Conservation (phyloP, 2,888 invertebrate species). For the Achlya flavicornis region DNA sequence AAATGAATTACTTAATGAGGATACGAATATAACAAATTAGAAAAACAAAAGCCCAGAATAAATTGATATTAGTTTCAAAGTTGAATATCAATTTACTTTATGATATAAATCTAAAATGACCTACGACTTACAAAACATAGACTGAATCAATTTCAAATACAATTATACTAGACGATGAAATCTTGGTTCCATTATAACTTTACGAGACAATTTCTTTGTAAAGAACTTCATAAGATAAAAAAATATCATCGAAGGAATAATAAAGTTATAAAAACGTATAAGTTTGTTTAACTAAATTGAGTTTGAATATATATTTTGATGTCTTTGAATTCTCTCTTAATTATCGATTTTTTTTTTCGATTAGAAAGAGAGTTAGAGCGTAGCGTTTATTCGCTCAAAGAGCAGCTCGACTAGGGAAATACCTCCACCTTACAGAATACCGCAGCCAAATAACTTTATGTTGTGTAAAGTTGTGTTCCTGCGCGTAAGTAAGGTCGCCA, state of each 20-base stretch:
- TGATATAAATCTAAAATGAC: neutral
- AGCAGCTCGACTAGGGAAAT: no score
- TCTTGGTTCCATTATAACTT: neutral
- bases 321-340: no score
- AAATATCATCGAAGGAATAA: slow-evolving; percentile 13
- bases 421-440: no score
- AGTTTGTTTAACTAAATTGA: neutral
- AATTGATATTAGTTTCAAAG: neutral
- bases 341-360: no score
- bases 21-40: neutral
- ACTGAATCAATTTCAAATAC: neutral
- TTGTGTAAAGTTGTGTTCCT: no score
- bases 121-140: neutral
- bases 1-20: no score
- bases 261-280: slow-evolving; percentile 15
- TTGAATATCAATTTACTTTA: neutral
- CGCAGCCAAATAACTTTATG: no score
- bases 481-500: no score
- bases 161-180: neutral
- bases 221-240: neutral
- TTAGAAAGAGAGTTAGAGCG: no score
- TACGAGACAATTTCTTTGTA: neutral
- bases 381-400: no score
- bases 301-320: no score
- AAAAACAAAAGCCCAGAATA: neutral